These are phyloP conservation scores for Chromis chromis DNA, from an alignment of 2,797 vertebrate genomes.

Conservation along the genomic window DNA sequence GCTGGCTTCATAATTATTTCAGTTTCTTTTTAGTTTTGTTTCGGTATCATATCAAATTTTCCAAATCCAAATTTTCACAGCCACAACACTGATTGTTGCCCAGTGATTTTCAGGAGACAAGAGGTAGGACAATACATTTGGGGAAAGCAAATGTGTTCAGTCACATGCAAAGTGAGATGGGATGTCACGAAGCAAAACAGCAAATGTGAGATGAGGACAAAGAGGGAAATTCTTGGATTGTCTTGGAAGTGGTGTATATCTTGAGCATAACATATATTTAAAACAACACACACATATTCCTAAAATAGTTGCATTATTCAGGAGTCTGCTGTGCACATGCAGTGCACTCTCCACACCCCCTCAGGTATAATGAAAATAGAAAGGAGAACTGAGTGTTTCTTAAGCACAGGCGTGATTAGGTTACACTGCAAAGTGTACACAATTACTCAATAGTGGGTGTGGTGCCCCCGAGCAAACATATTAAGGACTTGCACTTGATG, in stretches of 20 bases:
- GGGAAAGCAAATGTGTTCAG: background rate
- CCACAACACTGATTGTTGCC: background rate
- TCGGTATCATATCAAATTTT: background rate
- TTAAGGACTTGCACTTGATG: background rate
- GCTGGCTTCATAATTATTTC: background rate
- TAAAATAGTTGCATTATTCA: constrained; percentile 13
- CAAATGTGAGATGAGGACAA: background rate
- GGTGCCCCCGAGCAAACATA: constrained; percentile 41
- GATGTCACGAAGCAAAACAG: background rate
- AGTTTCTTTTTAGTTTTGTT: background rate
- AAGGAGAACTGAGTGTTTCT: constrained; percentile 4
- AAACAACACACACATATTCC: background rate
- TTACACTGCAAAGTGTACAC: constrained; percentile 27
- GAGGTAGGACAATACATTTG: no score
- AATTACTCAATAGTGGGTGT: constrained; percentile 37
- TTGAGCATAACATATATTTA: background rate
- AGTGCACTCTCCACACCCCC: background rate
- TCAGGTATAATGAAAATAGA: background rate
- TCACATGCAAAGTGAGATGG: constrained; percentile 17
- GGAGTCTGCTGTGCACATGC: background rate
- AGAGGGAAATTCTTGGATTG: background rate
- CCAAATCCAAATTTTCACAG: background rate
- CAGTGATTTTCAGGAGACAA: background rate
- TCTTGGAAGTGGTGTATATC: background rate
- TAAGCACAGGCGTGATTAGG: constrained; percentile 16